phyloP scores from a whole-genome alignment of 2,113 vertebrate species.

The Ictalurus furcatus region DNA sequence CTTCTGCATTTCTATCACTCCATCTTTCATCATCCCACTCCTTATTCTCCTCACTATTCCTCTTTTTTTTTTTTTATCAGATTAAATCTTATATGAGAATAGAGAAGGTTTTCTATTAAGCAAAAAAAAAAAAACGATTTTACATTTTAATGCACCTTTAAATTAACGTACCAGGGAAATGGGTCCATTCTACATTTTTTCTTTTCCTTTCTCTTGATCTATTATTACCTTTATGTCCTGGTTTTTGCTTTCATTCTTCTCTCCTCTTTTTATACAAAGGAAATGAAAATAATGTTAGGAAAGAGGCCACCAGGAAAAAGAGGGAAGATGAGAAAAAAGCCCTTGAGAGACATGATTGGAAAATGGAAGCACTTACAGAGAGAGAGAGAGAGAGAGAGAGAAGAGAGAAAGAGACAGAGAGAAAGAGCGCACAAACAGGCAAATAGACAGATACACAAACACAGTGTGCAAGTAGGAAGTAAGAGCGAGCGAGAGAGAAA shows the following conservation, averaged over 20 bases:
- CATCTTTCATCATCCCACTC: neutral
- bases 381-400: neutral
- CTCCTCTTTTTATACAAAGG: slow-evolving; percentile 1
- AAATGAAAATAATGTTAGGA: neutral
- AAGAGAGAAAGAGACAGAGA: slow-evolving; percentile 1
- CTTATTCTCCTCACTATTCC: neutral
- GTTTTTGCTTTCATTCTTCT: neutral
- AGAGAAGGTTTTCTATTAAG: neutral
- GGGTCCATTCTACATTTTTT: neutral
- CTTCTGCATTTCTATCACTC: neutral
- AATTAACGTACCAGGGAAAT: neutral
- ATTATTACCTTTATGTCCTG: neutral
- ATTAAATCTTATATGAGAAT: no score
- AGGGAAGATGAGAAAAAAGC: slow-evolving; percentile 21
- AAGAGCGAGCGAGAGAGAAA: neutral
- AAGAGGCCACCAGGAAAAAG: slow-evolving; percentile 2
- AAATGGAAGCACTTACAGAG: slow-evolving; percentile 15
- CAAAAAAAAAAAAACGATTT: neutral
- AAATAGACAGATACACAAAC: neutral
- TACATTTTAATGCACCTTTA: neutral
- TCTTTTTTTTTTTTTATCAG: neutral
- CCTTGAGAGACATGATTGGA: slow-evolving; percentile 17
- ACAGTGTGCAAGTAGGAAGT: neutral
- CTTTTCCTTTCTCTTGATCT: neutral
- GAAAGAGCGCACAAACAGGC: neutral